A percentile compares a stretch with the other conserved stretches of the same genome.
Evolutionary conservation across 2,113 vertebrate genomes (phyloP).

Genomic region (Bos taurus): DNA sequence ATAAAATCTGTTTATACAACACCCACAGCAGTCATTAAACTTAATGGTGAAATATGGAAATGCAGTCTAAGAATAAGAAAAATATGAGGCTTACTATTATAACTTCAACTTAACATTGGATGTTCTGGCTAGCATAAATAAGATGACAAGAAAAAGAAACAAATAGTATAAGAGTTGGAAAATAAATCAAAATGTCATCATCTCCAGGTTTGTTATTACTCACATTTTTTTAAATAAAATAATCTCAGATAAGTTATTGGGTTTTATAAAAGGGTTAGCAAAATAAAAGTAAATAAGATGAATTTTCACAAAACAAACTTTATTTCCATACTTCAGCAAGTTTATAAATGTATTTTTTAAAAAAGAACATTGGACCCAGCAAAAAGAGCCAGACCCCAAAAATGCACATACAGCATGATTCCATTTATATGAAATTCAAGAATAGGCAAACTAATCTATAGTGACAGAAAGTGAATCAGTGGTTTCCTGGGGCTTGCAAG

Average conservation of each 20-base stretch:
- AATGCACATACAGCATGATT: background rate
- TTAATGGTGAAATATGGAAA: background rate
- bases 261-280: background rate
- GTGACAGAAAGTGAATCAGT: background rate
- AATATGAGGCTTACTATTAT: background rate
- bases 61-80: background rate
- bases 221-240: background rate
- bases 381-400: background rate
- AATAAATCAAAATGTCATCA: background rate
- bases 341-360: background rate
- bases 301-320: constrained; percentile 18
- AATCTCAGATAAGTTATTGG: background rate
- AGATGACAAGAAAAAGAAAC: background rate
- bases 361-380: background rate
- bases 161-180: background rate
- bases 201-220: background rate
- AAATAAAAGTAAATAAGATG: background rate
- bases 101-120: background rate
- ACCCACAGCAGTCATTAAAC: background rate
- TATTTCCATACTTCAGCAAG: background rate
- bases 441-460: background rate
- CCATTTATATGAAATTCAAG: background rate
- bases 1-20: background rate
- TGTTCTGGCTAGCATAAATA: background rate
- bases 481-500: background rate